These are phyloP conservation scores for Coleophora flavipennella DNA, from an alignment of 2,888 invertebrate species.

Conservation along the genomic window DNA sequence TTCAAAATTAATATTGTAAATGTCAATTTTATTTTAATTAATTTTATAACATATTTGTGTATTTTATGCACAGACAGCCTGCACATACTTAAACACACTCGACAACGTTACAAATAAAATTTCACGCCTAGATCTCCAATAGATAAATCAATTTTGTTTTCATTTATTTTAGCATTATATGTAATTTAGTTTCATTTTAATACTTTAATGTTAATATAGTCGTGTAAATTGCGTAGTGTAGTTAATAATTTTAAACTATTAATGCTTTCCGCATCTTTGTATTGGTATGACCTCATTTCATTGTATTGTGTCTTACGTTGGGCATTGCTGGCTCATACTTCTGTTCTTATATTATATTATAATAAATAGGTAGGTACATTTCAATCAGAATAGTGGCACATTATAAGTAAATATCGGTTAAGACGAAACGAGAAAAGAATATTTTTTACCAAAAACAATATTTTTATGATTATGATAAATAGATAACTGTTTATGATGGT, in stretches of 20 bases:
- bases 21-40: too few species aligned
- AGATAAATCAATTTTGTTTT: too few species aligned
- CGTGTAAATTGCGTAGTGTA: constrained; percentile 44
- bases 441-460: constrained; percentile 61
- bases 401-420: constrained; percentile 44
- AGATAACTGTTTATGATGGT: constrained; percentile 39
- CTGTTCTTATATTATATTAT: constrained; percentile 17
- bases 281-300: constrained; percentile 31
- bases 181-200: constrained; percentile 22
- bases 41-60: too few species aligned
- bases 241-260: constrained; percentile 22
- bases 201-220: constrained; percentile 33
- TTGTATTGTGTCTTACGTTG: constrained; percentile 4
- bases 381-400: constrained; percentile 37
- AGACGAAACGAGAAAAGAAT: constrained; percentile 40
- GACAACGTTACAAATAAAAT: too few species aligned
- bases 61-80: too few species aligned
- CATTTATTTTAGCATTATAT: constrained; percentile 20
- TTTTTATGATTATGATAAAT: constrained; percentile 56
- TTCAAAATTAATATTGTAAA: too few species aligned
- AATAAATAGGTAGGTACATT: too few species aligned
- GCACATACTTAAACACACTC: too few species aligned
- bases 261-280: constrained; percentile 24
- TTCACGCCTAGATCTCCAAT: too few species aligned
- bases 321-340: constrained; percentile 3